These are phyloP conservation scores for Rosalia funebris DNA, from an alignment of 2,888 invertebrate genomes.

Conservation along the genomic window DNA sequence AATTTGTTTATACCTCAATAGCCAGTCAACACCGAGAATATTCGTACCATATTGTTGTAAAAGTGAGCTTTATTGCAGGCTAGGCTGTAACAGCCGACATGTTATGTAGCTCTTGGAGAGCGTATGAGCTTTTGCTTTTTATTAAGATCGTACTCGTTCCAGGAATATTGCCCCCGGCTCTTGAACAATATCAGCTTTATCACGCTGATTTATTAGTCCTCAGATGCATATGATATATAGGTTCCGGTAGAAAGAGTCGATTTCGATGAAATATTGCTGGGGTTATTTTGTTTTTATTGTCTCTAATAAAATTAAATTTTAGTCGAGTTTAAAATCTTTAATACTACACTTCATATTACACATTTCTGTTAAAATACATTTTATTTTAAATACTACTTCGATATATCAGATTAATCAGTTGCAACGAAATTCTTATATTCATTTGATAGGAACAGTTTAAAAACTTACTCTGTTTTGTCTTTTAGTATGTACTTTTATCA, in stretches of 20 bases:
- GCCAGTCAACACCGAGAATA: slow-evolving; percentile 59
- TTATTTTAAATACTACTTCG: too few species aligned
- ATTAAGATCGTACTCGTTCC: slow-evolving; percentile 37
- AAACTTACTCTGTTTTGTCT: too few species aligned
- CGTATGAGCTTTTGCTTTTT: slow-evolving; percentile 41
- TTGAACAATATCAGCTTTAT: slow-evolving; percentile 45
- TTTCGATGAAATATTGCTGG: slow-evolving; percentile 17
- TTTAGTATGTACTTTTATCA: too few species aligned
- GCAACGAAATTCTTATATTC: too few species aligned
- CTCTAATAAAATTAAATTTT: slow-evolving; percentile 6
- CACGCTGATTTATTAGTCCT: slow-evolving; percentile 46
- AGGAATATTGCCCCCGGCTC: slow-evolving; percentile 24
- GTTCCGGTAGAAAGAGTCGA: slow-evolving; percentile 14
- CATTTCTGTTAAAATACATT: too few species aligned
- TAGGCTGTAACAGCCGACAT: slow-evolving; percentile 25
- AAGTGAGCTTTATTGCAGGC: slow-evolving; percentile 45
- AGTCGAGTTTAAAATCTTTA: not conserved
- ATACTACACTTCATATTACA: not conserved
- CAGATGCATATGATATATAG: slow-evolving; percentile 39
- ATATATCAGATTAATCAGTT: too few species aligned
- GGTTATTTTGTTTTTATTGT: slow-evolving; percentile 13
- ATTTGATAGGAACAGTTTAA: too few species aligned
- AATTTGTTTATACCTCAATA: slow-evolving; percentile 64
- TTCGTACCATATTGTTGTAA: slow-evolving; percentile 59
- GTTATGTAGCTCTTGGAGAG: too few species aligned